These are phyloP conservation scores for Paramuricea clavata DNA, from an alignment of 92 coral and sea anemone genomes.

Conservation along the genomic window DNA sequence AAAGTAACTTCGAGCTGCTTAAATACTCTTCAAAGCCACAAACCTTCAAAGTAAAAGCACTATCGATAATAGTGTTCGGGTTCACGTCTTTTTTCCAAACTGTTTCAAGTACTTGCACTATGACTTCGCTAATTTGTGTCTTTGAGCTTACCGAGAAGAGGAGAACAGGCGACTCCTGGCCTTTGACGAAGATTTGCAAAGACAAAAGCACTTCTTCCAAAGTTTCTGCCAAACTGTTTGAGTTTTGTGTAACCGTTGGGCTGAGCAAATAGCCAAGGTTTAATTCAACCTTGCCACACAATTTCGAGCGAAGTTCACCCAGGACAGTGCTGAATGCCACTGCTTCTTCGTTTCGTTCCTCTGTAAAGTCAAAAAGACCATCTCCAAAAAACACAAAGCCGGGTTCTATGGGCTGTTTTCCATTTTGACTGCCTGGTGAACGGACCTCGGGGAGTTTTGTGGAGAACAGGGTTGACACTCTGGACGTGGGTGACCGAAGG, in stretches of 20 bases:
- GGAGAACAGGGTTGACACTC: constrained; percentile 30
- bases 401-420: constrained; percentile 7
- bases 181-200: constrained; percentile 54
- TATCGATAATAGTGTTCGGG: constrained; percentile 50
- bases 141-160: constrained; percentile 77
- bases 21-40: constrained; percentile 96
- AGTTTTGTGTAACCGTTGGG: constrained; percentile 82
- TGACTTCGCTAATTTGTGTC: constrained; percentile 72
- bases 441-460: background rate
- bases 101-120: constrained; percentile 76
- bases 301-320: constrained; percentile 74
- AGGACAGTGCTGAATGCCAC: constrained; percentile 84
- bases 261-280: constrained; percentile 93
- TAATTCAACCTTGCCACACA: constrained; percentile 74
- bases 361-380: constrained; percentile 94
- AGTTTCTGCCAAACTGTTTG: constrained; percentile 1
- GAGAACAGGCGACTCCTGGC: constrained; percentile 77
- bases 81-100: constrained; percentile 69
- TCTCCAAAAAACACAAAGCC: constrained; percentile 76
- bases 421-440: background rate
- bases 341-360: constrained; percentile 92
- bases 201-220: constrained; percentile 19
- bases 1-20: constrained; percentile 75
- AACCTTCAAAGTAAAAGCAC: constrained; percentile 80
- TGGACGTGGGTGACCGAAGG: constrained; percentile 13